These are phyloP conservation scores for Pocillopora grandis DNA, from an alignment of 92 coral and sea anemone species.

Conservation along the genomic window DNA sequence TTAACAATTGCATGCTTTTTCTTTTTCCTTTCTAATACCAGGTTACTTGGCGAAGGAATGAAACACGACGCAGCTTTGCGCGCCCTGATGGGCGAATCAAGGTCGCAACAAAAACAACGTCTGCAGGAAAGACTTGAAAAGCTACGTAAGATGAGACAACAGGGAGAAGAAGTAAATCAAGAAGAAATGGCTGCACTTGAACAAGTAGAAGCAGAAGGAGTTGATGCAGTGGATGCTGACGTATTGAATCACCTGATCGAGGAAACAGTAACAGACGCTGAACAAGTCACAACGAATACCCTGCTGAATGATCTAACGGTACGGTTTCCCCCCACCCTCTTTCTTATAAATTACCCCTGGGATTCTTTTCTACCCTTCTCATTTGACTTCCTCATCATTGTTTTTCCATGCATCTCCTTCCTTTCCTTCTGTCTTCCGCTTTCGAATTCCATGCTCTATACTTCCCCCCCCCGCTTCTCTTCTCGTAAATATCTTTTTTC, in stretches of 20 bases:
- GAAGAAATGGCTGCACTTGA: constrained; percentile 83
- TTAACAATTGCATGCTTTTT: background rate
- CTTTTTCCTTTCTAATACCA: background rate
- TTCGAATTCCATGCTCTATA: too few species aligned
- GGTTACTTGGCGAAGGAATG: constrained; percentile 92
- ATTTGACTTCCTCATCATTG: background rate
- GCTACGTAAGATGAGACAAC: constrained; percentile 74
- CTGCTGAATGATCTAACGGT: constrained; percentile 87
- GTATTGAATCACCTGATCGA: constrained; percentile 69
- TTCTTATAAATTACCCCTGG: background rate
- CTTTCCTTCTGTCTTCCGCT: background rate
- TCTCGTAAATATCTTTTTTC: background rate
- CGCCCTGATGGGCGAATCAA: constrained; percentile 88
- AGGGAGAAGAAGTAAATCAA: constrained; percentile 82
- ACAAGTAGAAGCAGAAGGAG: constrained; percentile 78
- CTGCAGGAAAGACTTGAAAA: constrained; percentile 80
- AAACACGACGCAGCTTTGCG: constrained; percentile 89
- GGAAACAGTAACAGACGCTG: constrained; percentile 55
- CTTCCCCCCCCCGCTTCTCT: background rate
- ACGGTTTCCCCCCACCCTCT: background rate
- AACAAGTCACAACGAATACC: constrained; percentile 78
- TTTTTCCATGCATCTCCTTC: background rate
- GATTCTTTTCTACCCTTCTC: background rate
- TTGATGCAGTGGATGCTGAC: constrained; percentile 73
- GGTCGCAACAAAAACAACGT: constrained; percentile 82